Evolutionary conservation across 2,888 invertebrate species (phyloP).

Genomic region (Argyra leucocephala): DNA sequence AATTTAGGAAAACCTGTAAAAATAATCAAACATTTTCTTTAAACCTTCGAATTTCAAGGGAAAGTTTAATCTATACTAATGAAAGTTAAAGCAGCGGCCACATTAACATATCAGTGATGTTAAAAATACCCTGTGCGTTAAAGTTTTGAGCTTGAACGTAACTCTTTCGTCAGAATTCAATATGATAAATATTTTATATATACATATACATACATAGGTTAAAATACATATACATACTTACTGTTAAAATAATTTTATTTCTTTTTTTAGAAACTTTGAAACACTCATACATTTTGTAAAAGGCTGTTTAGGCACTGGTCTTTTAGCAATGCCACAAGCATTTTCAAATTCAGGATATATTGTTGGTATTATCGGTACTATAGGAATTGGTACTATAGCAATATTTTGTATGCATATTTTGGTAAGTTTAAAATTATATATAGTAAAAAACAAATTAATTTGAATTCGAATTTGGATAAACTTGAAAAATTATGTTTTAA

Average conservation of each 20-base stretch:
- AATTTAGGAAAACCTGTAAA: too few relatives aligned
- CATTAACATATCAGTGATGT: too few relatives aligned
- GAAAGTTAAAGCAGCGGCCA: too few relatives aligned
- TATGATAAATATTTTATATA: neutral
- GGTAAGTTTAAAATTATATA: conserved; percentile 44
- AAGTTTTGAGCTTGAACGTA: neutral
- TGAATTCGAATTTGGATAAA: too few relatives aligned
- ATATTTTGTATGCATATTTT: conserved; percentile 92
- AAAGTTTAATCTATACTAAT: too few relatives aligned
- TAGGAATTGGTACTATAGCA: conserved; percentile 78
- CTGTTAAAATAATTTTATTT: neutral
- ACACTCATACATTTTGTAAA: conserved; percentile 88
- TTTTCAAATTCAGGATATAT: conserved; percentile 79
- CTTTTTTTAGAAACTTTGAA: conserved; percentile 65
- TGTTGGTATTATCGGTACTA: conserved; percentile 75
- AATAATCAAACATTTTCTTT: too few relatives aligned
- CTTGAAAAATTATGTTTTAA: too few relatives aligned
- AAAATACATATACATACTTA: neutral
- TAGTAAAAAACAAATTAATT: too few relatives aligned
- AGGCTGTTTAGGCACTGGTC: conserved; percentile 92
- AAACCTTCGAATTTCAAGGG: too few relatives aligned
- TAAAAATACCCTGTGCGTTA: too few relatives aligned
- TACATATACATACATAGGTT: neutral
- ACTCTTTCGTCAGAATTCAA: neutral
- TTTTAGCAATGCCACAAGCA: conserved; percentile 86